Evolutionary conservation across 2,888 invertebrate species (phyloP), one percentile per base, ranked within the genome.

Genomic region (Esperia sulphurella): DNA sequence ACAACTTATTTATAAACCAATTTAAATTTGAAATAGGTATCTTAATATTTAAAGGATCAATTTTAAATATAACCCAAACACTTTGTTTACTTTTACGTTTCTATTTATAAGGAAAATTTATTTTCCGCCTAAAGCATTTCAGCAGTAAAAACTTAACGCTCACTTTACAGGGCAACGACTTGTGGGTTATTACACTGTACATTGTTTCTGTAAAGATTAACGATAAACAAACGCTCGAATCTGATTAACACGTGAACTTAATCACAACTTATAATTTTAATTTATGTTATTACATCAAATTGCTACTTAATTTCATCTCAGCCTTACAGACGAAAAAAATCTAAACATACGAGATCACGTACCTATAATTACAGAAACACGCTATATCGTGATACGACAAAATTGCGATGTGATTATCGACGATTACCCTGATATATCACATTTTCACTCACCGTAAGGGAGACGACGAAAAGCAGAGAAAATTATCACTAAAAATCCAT

Each of bases 371-470:
- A 51, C 47, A 33, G 40, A 41, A 40, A 35, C 65, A 68, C 68
- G 68, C 63, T 58, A 68, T 64, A 51, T 53, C 67, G 63, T 63
- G 63, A 53, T 50, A 45, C 52, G 53, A 61, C 46, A 55, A 55
- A 52, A 55, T 51, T 55, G 51, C 39, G 42, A 51, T 45, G 44
- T 49, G 46, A 51, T 51, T 48, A 48, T 41, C 46, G 28, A 13
- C 30, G 13, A 48, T 43, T 42, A 42, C 42, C 30, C 31, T 37
- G 30, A 39, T 28, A 13, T 10, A 45, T 45, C 29, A 50, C 44
- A 44, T 28, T 49, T 52, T 51, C 46, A 80, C 86, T 87, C 53
- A 87, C 87, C 86, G 83, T 69, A 70, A 70, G 55, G 58, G 58
- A 69, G 61, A 75, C 80, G 77, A 83, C 62, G 69, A 58, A 39